phyloP scores from a whole-genome alignment of 1,140 invertebrate species.

The Octopus sinensis region DNA sequence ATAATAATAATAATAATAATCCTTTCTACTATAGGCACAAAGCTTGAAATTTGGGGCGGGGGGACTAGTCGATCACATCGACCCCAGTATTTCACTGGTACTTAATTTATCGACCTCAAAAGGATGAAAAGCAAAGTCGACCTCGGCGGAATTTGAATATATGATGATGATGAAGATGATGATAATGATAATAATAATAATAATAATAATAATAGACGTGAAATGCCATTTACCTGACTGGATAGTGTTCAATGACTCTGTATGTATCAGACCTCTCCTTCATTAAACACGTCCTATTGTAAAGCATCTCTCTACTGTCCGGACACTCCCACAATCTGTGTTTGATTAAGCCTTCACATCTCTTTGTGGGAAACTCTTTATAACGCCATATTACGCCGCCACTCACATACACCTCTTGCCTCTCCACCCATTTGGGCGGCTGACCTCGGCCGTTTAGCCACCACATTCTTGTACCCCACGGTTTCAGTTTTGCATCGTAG shows the following conservation, averaged over 20 bases:
- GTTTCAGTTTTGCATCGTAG: background rate
- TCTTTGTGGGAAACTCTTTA: background rate
- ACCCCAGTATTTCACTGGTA: too few species aligned
- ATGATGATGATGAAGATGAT: too few species aligned
- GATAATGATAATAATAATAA: too few species aligned
- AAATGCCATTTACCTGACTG: constrained; percentile 6
- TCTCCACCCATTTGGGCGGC: constrained; percentile 17
- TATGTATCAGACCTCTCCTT: background rate
- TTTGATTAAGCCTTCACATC: constrained; percentile 8
- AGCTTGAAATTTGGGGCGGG: too few species aligned
- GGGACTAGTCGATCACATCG: too few species aligned
- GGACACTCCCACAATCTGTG: background rate
- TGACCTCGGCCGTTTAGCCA: constrained; percentile 11
- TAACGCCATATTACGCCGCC: constrained; percentile 15
- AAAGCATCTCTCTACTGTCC: background rate
- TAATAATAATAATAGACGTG: too few species aligned
- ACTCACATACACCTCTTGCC: constrained; percentile 14
- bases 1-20: too few species aligned
- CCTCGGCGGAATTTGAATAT: too few species aligned
- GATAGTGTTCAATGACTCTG: constrained; percentile 11
- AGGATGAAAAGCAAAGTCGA: too few species aligned
- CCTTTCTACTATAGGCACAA: too few species aligned
- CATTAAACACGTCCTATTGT: constrained; percentile 16
- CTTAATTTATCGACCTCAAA: too few species aligned
- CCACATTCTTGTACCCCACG: constrained; percentile 13